phyloP scores from a whole-genome alignment of 2,797 vertebrate species.

The Periparus ater region DNA sequence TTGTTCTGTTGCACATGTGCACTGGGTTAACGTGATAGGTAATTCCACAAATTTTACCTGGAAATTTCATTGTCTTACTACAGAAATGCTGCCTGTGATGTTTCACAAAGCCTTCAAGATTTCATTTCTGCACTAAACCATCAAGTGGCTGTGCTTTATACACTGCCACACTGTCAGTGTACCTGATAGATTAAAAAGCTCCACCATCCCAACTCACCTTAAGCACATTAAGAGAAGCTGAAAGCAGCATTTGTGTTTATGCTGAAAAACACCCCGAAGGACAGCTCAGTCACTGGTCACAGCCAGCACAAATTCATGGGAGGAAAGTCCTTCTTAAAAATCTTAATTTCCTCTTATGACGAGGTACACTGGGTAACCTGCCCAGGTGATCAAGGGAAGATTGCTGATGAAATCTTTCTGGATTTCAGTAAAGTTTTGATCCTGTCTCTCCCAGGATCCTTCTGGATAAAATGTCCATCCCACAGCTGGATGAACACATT shows the following conservation, averaged over 20 bases:
- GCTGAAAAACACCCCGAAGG: background rate
- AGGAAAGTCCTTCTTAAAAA: background rate
- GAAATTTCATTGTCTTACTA: background rate
- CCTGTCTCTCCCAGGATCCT: background rate
- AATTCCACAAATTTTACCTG: background rate
- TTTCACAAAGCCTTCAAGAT: background rate
- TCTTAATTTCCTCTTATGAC: background rate
- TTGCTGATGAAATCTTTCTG: fast-evolving
- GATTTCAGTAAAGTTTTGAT: background rate
- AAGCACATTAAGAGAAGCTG: background rate
- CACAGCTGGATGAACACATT: background rate
- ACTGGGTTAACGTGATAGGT: background rate
- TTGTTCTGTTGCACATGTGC: background rate
- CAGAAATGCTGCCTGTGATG: background rate
- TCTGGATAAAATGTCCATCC: too few species aligned
- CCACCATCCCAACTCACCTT: background rate
- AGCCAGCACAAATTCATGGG: background rate
- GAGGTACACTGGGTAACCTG: background rate
- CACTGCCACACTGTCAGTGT: fast-evolving
- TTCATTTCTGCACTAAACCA: background rate
- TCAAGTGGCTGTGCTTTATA: background rate
- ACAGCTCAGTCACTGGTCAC: background rate
- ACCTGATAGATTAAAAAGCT: background rate
- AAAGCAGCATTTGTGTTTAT: background rate
- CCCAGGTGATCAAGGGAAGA: fast-evolving